These are phyloP conservation scores for Oryzaephilus surinamensis DNA, from an alignment of 1,140 invertebrate genomes.

Conservation along the genomic window DNA sequence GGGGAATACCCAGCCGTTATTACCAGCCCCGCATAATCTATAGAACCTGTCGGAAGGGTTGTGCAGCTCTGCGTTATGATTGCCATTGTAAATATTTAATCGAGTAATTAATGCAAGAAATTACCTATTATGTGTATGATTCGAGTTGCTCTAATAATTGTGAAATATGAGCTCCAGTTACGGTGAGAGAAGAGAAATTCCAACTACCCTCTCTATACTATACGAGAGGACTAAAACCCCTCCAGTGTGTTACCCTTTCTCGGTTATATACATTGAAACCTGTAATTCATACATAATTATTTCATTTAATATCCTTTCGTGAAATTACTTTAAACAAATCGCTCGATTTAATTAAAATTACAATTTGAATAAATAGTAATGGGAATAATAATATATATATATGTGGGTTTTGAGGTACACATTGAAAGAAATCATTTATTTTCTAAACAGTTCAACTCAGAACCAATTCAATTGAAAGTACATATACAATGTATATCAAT, in stretches of 20 bases:
- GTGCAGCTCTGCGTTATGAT: constrained; percentile 35
- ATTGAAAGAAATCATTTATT: no score
- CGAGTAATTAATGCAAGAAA: constrained; percentile 40
- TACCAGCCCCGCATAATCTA: constrained; percentile 33
- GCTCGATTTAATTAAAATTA: constrained; percentile 17
- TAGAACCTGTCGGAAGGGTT: constrained; percentile 34
- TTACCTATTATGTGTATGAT: constrained; percentile 40
- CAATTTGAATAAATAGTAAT: constrained; percentile 14
- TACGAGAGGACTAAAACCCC: constrained; percentile 1
- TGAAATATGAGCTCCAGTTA: constrained; percentile 29
- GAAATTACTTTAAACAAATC: constrained; percentile 18
- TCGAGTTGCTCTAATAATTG: constrained; percentile 35
- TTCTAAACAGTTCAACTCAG: no score
- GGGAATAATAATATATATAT: no score
- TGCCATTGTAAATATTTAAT: constrained; percentile 38
- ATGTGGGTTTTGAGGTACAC: no score
- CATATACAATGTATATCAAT: no score
- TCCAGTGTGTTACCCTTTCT: constrained; percentile 8
- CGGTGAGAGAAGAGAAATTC: background rate
- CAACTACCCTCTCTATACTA: background rate
- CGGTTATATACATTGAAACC: constrained; percentile 13
- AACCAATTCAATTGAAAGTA: no score
- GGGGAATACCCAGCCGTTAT: constrained; percentile 26
- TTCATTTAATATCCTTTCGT: constrained; percentile 16
- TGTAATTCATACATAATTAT: constrained; percentile 20